Percentiles rank a stretch among this genome's conserved stretches.
Evolutionary conservation across 2,888 invertebrate species (phyloP).

Genomic region (Mythimna lalbum): DNA sequence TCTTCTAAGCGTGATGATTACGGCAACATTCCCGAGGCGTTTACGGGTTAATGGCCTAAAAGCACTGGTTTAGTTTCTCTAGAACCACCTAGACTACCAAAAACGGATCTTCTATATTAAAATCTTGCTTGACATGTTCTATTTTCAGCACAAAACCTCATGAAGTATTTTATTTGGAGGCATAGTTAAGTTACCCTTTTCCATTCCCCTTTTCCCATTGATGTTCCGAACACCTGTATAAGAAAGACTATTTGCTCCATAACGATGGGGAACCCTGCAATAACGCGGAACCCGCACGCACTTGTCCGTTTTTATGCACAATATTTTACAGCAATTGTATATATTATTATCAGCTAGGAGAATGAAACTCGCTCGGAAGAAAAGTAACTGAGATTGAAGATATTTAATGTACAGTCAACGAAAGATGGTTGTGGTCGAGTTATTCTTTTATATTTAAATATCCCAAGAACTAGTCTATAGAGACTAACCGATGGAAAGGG

Average conservation of each 20-base stretch:
- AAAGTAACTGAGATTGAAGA: constrained; percentile 11
- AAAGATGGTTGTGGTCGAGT: background rate
- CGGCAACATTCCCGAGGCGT: constrained; percentile 23
- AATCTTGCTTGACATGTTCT: background rate
- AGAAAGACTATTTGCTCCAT: constrained; percentile 30
- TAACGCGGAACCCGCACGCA: constrained; percentile 44
- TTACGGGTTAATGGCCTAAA: background rate
- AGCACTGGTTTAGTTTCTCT: background rate
- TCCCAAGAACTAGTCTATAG: too few species aligned
- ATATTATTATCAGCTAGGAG: constrained; percentile 10
- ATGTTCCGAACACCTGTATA: constrained; percentile 43
- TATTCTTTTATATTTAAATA: too few species aligned
- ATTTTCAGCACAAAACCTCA: constrained; percentile 5
- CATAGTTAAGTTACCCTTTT: constrained; percentile 7
- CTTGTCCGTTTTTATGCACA: constrained; percentile 43
- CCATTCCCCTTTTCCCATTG: constrained; percentile 22
- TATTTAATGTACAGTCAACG: background rate
- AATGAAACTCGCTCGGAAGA: constrained; percentile 9
- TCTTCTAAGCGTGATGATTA: background rate
- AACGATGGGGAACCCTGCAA: constrained; percentile 30
- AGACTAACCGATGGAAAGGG: too few species aligned
- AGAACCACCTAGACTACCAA: too few species aligned
- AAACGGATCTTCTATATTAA: too few species aligned
- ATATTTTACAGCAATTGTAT: constrained; percentile 26
- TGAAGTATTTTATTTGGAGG: constrained; percentile 7